phyloP scores from a whole-genome alignment of 2,797 vertebrate species.

The Lutjanus argentimaculatus region DNA sequence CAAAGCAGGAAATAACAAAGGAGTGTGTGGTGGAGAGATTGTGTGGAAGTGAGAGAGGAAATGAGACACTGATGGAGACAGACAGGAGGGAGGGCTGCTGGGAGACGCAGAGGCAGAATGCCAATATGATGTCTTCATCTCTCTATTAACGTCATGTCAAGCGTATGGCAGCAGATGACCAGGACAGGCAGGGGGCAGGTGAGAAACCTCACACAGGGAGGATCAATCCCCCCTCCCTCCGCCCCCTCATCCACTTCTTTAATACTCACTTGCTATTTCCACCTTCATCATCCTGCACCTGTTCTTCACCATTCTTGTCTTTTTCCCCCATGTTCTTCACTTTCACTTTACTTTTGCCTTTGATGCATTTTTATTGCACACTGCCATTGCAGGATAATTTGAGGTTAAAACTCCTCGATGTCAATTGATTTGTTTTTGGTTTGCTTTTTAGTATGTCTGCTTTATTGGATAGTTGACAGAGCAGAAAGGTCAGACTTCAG shows the following conservation, averaged over 20 bases:
- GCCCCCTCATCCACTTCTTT: constrained; percentile 19
- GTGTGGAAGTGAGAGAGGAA: constrained; percentile 40
- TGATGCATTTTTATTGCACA: background rate
- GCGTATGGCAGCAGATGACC: constrained; percentile 70
- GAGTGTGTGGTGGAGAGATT: constrained; percentile 15
- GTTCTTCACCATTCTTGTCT: background rate
- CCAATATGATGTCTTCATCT: constrained; percentile 77
- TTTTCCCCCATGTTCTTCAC: background rate
- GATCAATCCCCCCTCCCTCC: constrained; percentile 37
- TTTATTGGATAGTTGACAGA: background rate
- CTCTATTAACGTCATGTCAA: constrained; percentile 68
- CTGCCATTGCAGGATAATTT: background rate
- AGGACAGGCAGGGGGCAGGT: constrained; percentile 61
- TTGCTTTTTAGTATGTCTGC: constrained; percentile 10
- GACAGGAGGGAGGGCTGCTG: constrained; percentile 57
- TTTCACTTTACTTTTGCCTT: background rate
- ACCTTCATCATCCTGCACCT: constrained; percentile 14
- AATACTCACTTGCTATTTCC: constrained; percentile 26
- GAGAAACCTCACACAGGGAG: constrained; percentile 58
- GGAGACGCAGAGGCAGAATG: constrained; percentile 64
- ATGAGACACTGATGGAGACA: constrained; percentile 65
- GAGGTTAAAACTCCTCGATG: background rate
- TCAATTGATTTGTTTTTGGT: background rate
- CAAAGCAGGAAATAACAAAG: constrained; percentile 42
- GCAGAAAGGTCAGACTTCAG: constrained; percentile 9